phyloP scores from a whole-genome alignment of 2,113 vertebrate species.

The Microtus ochrogaster region DNA sequence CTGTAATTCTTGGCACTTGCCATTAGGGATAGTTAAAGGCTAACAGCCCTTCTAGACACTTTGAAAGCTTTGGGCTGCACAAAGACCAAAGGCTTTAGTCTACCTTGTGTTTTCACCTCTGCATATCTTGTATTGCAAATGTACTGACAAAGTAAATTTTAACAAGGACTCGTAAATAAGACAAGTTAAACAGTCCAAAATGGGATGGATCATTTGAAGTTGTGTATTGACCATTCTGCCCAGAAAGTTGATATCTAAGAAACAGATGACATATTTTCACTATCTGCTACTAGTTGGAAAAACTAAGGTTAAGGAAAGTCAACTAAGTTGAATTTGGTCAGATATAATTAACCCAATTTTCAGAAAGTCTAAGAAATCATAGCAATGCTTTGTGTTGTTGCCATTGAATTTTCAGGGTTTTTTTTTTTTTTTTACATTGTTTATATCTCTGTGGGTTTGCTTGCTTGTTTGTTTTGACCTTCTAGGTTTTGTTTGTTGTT shows the following conservation, averaged over 20 bases:
- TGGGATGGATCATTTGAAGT: neutral
- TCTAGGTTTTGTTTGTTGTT: neutral
- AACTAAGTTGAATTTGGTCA: neutral
- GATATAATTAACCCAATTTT: neutral
- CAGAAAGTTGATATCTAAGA: neutral
- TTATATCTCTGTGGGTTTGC: neutral
- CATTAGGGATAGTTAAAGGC: neutral
- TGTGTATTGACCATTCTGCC: neutral
- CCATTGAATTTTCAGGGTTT: neutral
- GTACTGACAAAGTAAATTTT: constrained; percentile 1
- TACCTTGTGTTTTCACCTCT: neutral
- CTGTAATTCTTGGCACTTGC: constrained; percentile 20
- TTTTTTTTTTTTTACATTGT: neutral
- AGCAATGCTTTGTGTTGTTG: neutral
- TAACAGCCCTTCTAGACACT: neutral
- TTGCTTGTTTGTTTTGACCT: neutral
- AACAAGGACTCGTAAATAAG: constrained; percentile 20
- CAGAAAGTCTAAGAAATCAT: neutral
- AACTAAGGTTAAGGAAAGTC: neutral
- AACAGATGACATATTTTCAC: neutral
- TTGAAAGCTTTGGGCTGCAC: constrained; percentile 39
- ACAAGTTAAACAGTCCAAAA: neutral
- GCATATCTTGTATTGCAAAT: neutral
- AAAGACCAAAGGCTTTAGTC: constrained; percentile 35
- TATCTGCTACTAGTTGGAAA: neutral